phyloP scores from a whole-genome alignment of 2,113 vertebrate species.

The Fukomys damarensis region DNA sequence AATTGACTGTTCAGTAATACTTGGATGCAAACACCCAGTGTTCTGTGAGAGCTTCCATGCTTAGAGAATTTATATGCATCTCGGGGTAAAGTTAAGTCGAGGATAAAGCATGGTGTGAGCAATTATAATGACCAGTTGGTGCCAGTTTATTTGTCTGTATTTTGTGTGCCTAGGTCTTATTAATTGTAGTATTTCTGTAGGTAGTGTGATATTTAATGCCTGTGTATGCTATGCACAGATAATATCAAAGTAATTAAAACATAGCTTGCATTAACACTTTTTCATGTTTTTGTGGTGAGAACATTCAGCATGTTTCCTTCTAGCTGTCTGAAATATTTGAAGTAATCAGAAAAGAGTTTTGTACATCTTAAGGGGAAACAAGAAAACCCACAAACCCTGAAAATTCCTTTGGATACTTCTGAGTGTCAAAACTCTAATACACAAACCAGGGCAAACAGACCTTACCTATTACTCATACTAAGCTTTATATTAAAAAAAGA shows the following conservation, averaged over 20 bases:
- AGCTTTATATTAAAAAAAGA: not conserved
- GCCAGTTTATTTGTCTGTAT: not conserved
- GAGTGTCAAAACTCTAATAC: not conserved
- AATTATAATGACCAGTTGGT: not conserved
- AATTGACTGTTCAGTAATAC: not conserved
- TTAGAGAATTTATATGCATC: not conserved
- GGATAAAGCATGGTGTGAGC: not conserved
- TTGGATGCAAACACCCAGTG: not conserved
- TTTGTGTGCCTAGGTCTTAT: not conserved
- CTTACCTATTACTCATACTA: not conserved
- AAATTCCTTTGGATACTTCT: not conserved
- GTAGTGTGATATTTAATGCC: not conserved
- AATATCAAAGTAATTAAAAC: not conserved
- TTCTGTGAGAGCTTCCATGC: fast-evolving
- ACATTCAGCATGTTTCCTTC: not conserved
- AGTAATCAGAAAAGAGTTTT: not conserved
- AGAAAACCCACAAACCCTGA: no score
- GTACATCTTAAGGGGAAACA: not conserved
- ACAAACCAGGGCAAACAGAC: not conserved
- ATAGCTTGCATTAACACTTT: no score
- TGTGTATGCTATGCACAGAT: not conserved
- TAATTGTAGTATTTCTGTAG: not conserved
- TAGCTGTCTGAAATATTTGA: not conserved
- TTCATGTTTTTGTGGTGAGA: not conserved
- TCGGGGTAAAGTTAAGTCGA: no score